A percentile compares a stretch with the other conserved stretches of the same genome.
phyloP scores from a whole-genome alignment of 2,113 vertebrate species.

The Steatornis caripensis region DNA sequence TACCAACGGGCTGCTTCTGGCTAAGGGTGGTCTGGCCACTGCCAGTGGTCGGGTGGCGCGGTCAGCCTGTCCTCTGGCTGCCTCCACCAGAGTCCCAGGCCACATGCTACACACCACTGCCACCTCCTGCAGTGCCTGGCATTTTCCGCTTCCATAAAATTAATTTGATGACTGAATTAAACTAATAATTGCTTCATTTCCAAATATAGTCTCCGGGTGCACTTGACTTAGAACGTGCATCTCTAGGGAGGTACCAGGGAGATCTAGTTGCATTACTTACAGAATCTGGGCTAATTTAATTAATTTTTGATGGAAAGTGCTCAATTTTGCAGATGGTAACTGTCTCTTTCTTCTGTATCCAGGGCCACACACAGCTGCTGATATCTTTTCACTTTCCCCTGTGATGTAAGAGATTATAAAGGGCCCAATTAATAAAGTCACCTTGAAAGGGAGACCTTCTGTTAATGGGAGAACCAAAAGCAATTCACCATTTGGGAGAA shows the following conservation, averaged over 20 bases:
- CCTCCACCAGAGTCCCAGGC: not conserved
- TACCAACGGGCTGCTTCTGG: rapidly evolving
- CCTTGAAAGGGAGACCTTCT: constrained; percentile 79
- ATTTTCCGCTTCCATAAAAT: not conserved
- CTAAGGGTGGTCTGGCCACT: not conserved
- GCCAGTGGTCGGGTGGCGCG: rapidly evolving
- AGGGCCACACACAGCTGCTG: constrained; percentile 50
- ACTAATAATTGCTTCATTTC: constrained; percentile 37
- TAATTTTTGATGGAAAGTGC: constrained; percentile 79
- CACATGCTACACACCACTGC: not conserved
- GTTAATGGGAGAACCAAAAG: constrained; percentile 76
- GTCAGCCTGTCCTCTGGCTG: not conserved
- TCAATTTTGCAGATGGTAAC: constrained; percentile 77
- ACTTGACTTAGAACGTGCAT: not conserved
- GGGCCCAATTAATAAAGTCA: constrained; percentile 82
- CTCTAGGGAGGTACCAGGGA: constrained; percentile 23
- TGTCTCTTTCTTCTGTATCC: constrained; percentile 58
- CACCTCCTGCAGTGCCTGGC: not conserved
- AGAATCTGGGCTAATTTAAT: constrained; percentile 81
- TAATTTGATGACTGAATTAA: constrained; percentile 46
- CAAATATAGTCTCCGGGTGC: constrained; percentile 1
- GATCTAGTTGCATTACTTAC: constrained; percentile 58
- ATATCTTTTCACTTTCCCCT: constrained; percentile 48
- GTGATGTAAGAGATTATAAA: constrained; percentile 85
- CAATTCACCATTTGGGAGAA: constrained; percentile 67